Evolutionary conservation across 2,113 vertebrate genomes (phyloP), one percentile per base, ranked within the genome.

Genomic region (Nesogale talazaci): DNA sequence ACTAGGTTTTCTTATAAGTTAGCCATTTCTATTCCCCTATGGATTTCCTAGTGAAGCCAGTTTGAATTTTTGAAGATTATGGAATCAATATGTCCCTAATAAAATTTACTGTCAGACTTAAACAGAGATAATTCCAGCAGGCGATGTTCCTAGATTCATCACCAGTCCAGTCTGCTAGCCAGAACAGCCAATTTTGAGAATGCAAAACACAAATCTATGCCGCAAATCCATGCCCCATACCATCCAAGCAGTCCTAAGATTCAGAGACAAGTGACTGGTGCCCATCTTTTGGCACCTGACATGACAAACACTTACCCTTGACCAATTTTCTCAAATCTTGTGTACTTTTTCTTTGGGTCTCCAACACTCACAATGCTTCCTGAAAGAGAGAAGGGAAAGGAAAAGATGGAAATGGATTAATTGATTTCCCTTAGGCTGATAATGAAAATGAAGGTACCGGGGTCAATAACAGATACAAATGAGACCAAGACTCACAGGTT

Each of bases 331-430:
- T 99, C 99, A 95, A 99, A 99, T 88, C 99, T 98, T 36, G 99
- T 99, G 83, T 99, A 99, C 97, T 99, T 99, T 98, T 99, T 99
- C 97, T 99, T 99, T 70, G 99, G 99, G 97, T 99, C 99, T 72
- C 99, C 99, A 95, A 99, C 99, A 0, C 99, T 99, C 90, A 99
- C 99, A 93, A 99, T 99, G 97, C 99, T 99, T 98, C 99, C 99
- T 99, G 97, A 57, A 96, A 96, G 46, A 92, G 82, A 86, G 10
- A 90, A 92, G 29, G 29, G 27, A 90, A 86, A 84, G 76, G 63
- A 29, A 77, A 2, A 69, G 23, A 80, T 59, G 83, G 40, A 86
- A 90, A 78, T 34, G 15, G 23, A 81, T 89, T 75, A 42, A 81
- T 36, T 89, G 16, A 83, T 88, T 89, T 90, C 5, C 12, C 17